Base-by-base conservation (phyloP, 2,888 invertebrate genomes). In the Cordylochernes scorpioides region DNA sequence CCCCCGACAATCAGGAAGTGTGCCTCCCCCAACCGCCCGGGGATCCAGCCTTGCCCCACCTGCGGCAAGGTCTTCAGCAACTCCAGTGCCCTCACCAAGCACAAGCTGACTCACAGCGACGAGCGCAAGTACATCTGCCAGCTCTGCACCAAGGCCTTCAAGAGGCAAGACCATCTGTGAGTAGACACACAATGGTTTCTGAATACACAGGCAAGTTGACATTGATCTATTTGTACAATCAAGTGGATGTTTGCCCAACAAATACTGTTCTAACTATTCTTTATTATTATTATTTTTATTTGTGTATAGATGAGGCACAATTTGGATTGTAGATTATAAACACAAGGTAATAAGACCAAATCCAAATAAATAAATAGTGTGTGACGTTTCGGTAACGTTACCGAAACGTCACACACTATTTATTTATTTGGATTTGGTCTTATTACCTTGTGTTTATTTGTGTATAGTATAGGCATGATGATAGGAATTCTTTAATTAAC, bases 121-220 rank as follows among this genome's bases (percentile, higher is more conserved):
- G 91, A 91, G 54, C 63, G 91, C 47, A 84, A 84, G 56, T 88
- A 86, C 58, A 74, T 82, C 42, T 91, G 91, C 59, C 68, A 68
- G 49, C 74, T 86, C 55, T 91, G 91, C 59, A 71, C 78, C 41
- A 91, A 91, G 60, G 88, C 88, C 44, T 91, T 91, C 65, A 91
- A 91, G 61, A 65, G 91, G 53, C 88, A 91, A 60, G 91, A 91
- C 61, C 88, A 91, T 62, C 67, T 91, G 80, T 86, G 63, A 82
- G 84, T 50, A 24, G 18, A 3, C 15, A 14, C 22, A 22, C 15
- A 10, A n/a, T 32, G 8, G 14, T 19, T 18, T 7, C n/a, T 5
- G 6, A 7, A 7, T 24, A 24, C 6, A n/a, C 10, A 24, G 6
- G 10, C 5, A 24, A 9, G n/a, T 19, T 9, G n/a, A 19, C 8